phyloP scores from a whole-genome alignment of 1,140 invertebrate species.

The Lordiphosa collinella region DNA sequence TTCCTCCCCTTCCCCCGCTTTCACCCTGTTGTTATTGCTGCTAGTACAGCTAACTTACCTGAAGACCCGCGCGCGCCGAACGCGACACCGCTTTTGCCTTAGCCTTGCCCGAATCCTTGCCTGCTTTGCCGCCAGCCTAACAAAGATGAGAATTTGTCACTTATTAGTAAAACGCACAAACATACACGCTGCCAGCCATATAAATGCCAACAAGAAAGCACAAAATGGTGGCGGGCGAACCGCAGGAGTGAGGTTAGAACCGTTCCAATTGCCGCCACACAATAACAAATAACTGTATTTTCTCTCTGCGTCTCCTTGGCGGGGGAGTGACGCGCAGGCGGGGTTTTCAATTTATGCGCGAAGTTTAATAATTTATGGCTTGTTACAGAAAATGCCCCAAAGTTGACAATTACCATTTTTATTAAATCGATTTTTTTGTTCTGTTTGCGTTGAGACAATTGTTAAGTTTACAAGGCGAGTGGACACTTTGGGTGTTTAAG shows the following conservation, averaged over 20 bases:
- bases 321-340: background rate
- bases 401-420: slow-evolving; percentile 63
- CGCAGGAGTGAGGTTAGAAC: slow-evolving; percentile 60
- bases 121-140: slow-evolving; percentile 99
- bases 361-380: slow-evolving; percentile 41
- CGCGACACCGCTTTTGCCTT: slow-evolving; percentile 99
- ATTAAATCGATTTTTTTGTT: slow-evolving; percentile 63
- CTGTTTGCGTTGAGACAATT: slow-evolving; percentile 9
- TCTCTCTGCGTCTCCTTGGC: slow-evolving; percentile 4
- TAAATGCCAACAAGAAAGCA: slow-evolving; percentile 13
- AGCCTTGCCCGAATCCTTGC: slow-evolving; percentile 99
- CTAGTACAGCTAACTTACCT: slow-evolving; percentile 85
- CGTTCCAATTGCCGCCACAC: slow-evolving; percentile 39
- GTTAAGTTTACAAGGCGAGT: slow-evolving; percentile 36
- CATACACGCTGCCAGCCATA: slow-evolving; percentile 18
- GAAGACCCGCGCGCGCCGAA: slow-evolving; percentile 97
- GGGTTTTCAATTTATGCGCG: slow-evolving; percentile 26
- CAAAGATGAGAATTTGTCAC: background rate
- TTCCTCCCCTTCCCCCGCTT: background rate
- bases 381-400: slow-evolving; percentile 44
- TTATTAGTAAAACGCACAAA: slow-evolving; percentile 27
- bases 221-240: slow-evolving; percentile 62
- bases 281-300: slow-evolving; percentile 54
- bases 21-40: slow-evolving; percentile 1
- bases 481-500: slow-evolving; percentile 38